These are phyloP conservation scores for Psilanteris sp. DNA, from an alignment of 1,140 invertebrate genomes.

Conservation along the genomic window DNA sequence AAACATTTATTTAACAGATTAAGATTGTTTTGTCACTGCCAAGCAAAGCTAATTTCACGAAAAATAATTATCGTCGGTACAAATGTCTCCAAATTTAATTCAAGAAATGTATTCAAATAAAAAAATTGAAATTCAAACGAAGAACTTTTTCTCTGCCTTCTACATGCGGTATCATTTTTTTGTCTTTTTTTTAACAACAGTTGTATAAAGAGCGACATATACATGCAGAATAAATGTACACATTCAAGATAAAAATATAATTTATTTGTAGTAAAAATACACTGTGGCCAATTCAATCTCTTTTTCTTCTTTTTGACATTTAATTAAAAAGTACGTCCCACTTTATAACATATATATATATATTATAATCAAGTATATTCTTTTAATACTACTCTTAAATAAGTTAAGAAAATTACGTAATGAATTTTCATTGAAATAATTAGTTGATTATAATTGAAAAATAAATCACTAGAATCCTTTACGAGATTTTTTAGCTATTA, in stretches of 20 bases:
- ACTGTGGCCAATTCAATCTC: no score
- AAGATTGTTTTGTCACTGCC: no score
- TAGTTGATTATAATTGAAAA: conserved; percentile 41
- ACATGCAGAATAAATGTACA: neutral
- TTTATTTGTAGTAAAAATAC: no score
- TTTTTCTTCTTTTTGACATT: no score
- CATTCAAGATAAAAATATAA: neutral
- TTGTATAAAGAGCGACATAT: neutral
- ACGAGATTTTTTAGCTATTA: conserved; percentile 23
- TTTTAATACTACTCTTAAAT: no score
- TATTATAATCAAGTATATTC: neutral
- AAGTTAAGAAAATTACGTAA: conserved; percentile 8
- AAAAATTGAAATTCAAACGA: conserved; percentile 30
- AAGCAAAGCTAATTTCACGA: no score
- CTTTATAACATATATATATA: neutral
- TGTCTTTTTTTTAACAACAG: conserved; percentile 3
- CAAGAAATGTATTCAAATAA: conserved; percentile 9
- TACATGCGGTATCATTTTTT: neutral
- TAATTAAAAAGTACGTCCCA: no score
- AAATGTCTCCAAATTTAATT: conserved; percentile 18
- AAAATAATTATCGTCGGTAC: conserved; percentile 20
- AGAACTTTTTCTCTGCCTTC: neutral
- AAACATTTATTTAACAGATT: no score
- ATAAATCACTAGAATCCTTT: conserved; percentile 27
- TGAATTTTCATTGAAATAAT: conserved; percentile 20